phyloP scores from a whole-genome alignment of 1,140 invertebrate genomes.

The Eciton burchellii region DNA sequence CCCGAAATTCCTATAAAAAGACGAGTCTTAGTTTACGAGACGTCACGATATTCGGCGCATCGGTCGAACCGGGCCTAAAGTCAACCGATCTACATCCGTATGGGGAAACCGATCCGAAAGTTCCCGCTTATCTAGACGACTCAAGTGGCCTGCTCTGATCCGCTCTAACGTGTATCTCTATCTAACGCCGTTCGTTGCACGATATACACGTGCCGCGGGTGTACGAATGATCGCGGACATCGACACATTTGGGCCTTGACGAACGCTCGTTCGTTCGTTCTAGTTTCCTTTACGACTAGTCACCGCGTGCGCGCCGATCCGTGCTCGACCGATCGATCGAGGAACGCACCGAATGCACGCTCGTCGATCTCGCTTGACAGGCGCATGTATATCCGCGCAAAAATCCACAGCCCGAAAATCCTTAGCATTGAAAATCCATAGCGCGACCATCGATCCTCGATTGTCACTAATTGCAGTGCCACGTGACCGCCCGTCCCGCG shows the following conservation, averaged over 20 bases:
- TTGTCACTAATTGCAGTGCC: constrained; percentile 28
- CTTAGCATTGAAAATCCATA: not conserved
- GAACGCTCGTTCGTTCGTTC: not conserved
- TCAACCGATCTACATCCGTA: not conserved
- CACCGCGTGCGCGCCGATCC: constrained; percentile 25
- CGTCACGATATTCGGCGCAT: not conserved
- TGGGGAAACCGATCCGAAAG: constrained; percentile 27
- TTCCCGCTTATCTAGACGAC: constrained; percentile 55
- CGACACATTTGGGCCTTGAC: not conserved
- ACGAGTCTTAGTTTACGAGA: not conserved
- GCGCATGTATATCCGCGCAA: constrained; percentile 1
- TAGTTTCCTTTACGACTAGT: constrained; percentile 35
- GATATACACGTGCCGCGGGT: not conserved
- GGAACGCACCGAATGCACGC: not conserved
- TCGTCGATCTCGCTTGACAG: not conserved
- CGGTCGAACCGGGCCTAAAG: not conserved
- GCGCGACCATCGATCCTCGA: constrained; percentile 35
- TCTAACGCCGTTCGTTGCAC: constrained; percentile 27
- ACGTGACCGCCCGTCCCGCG: constrained; percentile 14
- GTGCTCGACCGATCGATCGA: not conserved
- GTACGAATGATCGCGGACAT: constrained; percentile 15
- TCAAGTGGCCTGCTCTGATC: constrained; percentile 63
- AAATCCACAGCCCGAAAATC: constrained; percentile 35
- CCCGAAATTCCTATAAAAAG: not conserved
- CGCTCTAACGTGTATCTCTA: constrained; percentile 50